Evolutionary conservation across 2,113 vertebrate genomes (phyloP).

Genomic region (Hypocryptadius cinnamomeus): DNA sequence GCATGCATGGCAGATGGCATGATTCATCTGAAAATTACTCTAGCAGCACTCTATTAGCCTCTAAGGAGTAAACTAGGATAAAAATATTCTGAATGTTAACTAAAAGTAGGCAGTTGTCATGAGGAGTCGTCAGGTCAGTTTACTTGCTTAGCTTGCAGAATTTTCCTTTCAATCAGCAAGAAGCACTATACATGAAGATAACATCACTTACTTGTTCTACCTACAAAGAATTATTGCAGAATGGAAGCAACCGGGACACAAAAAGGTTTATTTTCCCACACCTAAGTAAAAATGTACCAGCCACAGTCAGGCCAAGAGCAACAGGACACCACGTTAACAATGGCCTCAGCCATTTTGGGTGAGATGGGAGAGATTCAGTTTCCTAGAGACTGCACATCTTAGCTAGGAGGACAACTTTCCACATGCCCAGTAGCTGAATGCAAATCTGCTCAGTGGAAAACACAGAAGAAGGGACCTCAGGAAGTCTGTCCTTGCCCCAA

Average conservation of each 20-base stretch:
- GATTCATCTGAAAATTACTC: constrained; percentile 60
- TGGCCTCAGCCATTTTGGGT: not conserved
- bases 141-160: constrained; percentile 26
- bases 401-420: not conserved
- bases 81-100: constrained; percentile 49
- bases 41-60: constrained; percentile 49
- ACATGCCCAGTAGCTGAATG: not conserved
- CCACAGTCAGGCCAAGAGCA: not conserved
- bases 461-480: not conserved
- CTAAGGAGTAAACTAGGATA: constrained; percentile 48
- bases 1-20: constrained; percentile 38
- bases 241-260: not conserved
- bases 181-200: not conserved
- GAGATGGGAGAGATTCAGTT: not conserved
- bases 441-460: not conserved
- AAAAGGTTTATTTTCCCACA: not conserved
- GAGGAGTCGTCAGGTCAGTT: not conserved
- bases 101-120: constrained; percentile 31
- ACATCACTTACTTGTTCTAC: not conserved
- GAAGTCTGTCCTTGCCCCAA: not conserved
- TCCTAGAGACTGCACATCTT: not conserved
- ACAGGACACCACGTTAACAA: not conserved
- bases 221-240: not conserved
- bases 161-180: constrained; percentile 7
- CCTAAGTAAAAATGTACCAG: not conserved